Percentiles rank a stretch among this genome's conserved stretches.
These are phyloP conservation scores for Oxyruncus cristatus DNA, from an alignment of 2,113 vertebrate genomes.

Conservation along the genomic window DNA sequence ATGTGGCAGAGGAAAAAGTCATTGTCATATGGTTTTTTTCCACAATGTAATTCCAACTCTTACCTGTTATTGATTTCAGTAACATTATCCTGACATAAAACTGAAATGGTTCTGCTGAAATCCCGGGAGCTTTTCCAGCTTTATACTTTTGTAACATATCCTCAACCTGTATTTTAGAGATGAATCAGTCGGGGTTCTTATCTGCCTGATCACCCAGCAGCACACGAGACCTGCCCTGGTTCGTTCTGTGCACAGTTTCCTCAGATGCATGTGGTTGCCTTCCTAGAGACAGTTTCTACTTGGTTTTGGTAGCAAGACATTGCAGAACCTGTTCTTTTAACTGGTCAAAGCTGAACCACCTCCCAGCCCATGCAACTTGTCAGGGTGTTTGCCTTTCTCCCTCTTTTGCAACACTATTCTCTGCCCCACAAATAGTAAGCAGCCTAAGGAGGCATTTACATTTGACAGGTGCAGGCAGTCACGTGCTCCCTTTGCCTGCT, in stretches of 20 bases:
- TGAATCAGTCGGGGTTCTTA: neutral
- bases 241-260: neutral
- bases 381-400: neutral
- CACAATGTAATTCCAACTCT: neutral
- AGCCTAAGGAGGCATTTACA: neutral
- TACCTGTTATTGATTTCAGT: neutral
- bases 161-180: neutral
- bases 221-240: neutral
- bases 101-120: neutral
- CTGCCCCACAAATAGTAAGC: neutral
- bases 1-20: neutral
- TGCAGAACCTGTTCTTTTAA: neutral
- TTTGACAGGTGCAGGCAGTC: conserved; percentile 14
- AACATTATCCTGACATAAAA: neutral
- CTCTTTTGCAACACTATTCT: neutral
- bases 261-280: neutral
- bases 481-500: neutral
- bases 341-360: neutral
- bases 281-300: neutral
- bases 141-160: neutral
- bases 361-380: neutral
- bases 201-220: neutral
- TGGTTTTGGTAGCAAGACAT: neutral
- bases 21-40: neutral
- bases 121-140: neutral